Evolutionary conservation across 2,888 invertebrate species (phyloP), one percentile per base, ranked within the genome.

Genomic region (Drosophila algonquin): DNA sequence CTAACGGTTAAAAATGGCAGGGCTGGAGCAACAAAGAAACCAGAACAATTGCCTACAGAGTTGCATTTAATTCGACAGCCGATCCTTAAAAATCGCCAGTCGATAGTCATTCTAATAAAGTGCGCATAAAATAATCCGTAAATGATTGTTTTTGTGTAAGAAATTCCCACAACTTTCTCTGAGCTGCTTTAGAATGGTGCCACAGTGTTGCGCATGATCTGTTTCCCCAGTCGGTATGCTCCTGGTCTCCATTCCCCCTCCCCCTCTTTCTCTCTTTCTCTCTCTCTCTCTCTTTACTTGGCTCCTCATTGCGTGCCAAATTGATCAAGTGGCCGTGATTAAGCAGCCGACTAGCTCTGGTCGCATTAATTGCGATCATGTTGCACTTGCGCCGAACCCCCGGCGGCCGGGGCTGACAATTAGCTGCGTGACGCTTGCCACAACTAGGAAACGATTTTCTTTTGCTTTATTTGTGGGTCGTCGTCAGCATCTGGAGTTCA

Each of bases 281-380:
- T 0, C 6, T 14, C 14, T 6, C 18, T 12, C 30, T 12, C 2
- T n/a, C 18, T 46, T 6, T 56, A 30, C 46, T 46, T 47, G 27
- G 46, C 27, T 7, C 44, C 48, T 51, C 18, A 32, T 61, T 67
- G 76, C 76, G 76, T 76, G 76, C 72, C 47, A 72, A 76, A 72
- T 76, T 76, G 76, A 76, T 76, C 64, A 76, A 67, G 67, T 73
- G 68, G 46, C 57, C 62, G 60, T 57, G 56, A 63, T 63, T 72
- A 72, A 46, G 54, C 53, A 44, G 51, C 46, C 74, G 40, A 63
- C 74, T 59, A 73, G 64, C 50, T 73, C 59, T 65, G 64, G 60
- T 62, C 73, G 69, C 76, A 76, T 77, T 77, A 77, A 77, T 77
- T 77, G 77, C 77, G 65, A 57, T 62, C 73, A 73, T 77, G 76